Conservation (phyloP, 2,113 vertebrate genomes). For the Pygoscelis antarcticus region DNA sequence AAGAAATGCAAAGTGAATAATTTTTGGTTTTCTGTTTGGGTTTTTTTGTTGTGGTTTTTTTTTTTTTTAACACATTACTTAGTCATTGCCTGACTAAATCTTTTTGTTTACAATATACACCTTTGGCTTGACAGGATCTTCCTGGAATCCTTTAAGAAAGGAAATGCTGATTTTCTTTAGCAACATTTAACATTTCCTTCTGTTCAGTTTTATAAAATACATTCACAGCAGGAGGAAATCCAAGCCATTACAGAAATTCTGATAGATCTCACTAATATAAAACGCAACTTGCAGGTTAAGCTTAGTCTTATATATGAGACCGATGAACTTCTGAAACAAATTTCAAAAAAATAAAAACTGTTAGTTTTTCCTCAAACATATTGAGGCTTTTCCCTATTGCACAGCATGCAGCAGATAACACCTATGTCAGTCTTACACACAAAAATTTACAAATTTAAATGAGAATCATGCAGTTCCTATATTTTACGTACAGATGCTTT, state of each 20-base stretch:
- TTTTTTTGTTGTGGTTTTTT: background rate
- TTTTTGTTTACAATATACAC: background rate
- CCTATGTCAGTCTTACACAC: background rate
- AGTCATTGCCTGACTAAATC: background rate
- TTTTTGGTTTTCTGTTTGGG: background rate
- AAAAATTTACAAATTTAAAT: background rate
- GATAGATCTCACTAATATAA: background rate
- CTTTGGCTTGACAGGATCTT: background rate
- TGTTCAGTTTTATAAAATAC: background rate
- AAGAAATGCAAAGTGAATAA: background rate
- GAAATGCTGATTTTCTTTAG: slow-evolving; percentile 28
- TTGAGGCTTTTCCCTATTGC: background rate
- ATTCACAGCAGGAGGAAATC: background rate
- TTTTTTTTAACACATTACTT: background rate
- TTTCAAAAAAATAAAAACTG: background rate
- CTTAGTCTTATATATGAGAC: background rate
- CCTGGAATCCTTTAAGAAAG: background rate
- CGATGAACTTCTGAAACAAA: background rate
- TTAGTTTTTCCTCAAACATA: background rate
- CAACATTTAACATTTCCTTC: background rate
- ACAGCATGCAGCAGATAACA: background rate
- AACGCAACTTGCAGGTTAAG: background rate
- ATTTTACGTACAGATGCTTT: background rate
- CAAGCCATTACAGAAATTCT: background rate
- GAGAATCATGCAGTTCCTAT: background rate